A percentile compares a stretch with the other conserved stretches of the same genome.
These are phyloP conservation scores for Chaetodon auriga DNA, from an alignment of 2,113 vertebrate genomes.

Conservation along the genomic window DNA sequence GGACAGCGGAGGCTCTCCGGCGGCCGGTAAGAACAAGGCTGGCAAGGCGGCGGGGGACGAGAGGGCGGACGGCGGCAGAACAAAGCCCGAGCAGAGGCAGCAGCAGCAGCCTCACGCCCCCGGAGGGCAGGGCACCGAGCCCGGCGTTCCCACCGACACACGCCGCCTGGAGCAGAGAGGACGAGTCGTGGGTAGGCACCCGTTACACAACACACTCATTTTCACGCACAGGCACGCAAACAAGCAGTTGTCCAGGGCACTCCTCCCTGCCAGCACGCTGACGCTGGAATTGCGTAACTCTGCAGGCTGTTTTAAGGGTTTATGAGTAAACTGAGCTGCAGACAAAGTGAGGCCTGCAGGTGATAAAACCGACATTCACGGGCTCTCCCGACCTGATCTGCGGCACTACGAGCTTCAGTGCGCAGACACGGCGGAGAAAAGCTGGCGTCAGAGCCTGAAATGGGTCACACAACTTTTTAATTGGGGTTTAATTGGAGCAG, in stretches of 20 bases:
- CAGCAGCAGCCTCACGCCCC: conserved; percentile 46
- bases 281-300: conserved; percentile 53
- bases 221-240: neutral
- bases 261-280: conserved; percentile 23
- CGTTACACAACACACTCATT: conserved; percentile 14
- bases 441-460: neutral
- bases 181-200: conserved; percentile 81
- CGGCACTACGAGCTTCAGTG: neutral
- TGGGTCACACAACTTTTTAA: neutral
- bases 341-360: conserved; percentile 40
- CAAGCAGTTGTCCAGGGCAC: neutral
- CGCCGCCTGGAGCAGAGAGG: conserved; percentile 82
- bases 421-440: neutral
- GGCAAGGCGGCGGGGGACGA: conserved; percentile 41
- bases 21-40: conserved; percentile 29
- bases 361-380: neutral
- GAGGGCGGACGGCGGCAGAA: conserved; percentile 56
- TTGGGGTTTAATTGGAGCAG: conserved; percentile 1
- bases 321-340: conserved; percentile 1
- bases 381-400: neutral
- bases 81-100: conserved; percentile 61
- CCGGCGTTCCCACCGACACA: conserved; percentile 58
- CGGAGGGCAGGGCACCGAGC: conserved; percentile 55
- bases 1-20: conserved; percentile 36
- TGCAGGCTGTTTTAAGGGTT: neutral